Evolutionary conservation across 2,888 invertebrate species (phyloP).

Genomic region (Selenia dentaria): DNA sequence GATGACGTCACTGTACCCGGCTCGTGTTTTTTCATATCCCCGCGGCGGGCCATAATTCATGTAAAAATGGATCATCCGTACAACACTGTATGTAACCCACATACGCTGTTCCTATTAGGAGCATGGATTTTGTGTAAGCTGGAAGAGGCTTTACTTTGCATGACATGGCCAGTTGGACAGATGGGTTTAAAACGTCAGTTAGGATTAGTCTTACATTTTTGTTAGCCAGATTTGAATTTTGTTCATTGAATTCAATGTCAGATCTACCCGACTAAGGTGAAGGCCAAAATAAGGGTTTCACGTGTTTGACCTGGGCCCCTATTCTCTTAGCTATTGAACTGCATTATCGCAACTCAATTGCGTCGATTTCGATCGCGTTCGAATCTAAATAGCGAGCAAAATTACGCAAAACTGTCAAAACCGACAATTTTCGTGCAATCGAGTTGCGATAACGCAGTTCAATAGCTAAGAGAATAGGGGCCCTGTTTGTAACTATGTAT

Average conservation of each 20-base stretch:
- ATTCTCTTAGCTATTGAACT: no score
- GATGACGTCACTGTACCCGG: constrained; percentile 41
- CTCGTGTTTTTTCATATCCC: constrained; percentile 60
- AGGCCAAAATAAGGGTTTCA: no score
- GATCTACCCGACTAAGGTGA: no score
- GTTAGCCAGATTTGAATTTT: not conserved
- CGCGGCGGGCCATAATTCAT: constrained; percentile 65
- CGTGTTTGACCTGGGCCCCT: no score
- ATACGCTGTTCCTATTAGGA: constrained; percentile 44
- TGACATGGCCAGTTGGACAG: not conserved
- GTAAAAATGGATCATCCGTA: constrained; percentile 66
- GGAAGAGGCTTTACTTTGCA: constrained; percentile 28
- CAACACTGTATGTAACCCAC: constrained; percentile 38
- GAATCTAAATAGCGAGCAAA: no score
- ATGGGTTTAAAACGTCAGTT: not conserved
- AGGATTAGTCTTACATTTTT: not conserved
- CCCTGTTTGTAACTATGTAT: no score
- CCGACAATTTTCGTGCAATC: no score
- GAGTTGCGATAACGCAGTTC: no score
- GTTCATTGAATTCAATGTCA: not conserved
- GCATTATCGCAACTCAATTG: no score
- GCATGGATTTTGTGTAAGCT: constrained; percentile 28
- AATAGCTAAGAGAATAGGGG: no score
- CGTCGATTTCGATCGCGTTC: no score
- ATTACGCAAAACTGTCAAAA: no score